These are phyloP conservation scores for Oscheius sp. DNA, from an alignment of 2,888 invertebrate species.

Conservation along the genomic window DNA sequence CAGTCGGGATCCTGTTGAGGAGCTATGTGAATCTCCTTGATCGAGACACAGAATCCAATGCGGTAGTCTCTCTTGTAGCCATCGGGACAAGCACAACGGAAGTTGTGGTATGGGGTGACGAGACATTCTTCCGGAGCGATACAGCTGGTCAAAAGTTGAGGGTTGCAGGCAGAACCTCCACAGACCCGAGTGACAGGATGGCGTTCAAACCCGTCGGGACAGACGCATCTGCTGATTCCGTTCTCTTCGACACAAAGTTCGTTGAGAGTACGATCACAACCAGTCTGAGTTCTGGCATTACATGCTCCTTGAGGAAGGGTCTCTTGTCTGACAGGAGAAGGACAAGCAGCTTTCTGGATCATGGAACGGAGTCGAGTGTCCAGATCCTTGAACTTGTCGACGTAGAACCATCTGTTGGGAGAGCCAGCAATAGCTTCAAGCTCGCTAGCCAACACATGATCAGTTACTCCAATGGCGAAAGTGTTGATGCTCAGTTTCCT, in stretches of 20 bases:
- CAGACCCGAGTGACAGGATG: slow-evolving; percentile 72
- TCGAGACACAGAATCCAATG: slow-evolving; percentile 67
- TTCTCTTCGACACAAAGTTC: slow-evolving; percentile 64
- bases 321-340: slow-evolving; percentile 48
- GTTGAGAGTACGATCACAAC: slow-evolving; percentile 71
- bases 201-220: slow-evolving; percentile 69
- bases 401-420: slow-evolving; percentile 72
- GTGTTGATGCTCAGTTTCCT: slow-evolving; percentile 71
- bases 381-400: slow-evolving; percentile 73
- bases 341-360: slow-evolving; percentile 73
- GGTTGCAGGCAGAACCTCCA: slow-evolving; percentile 73
- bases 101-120: slow-evolving; percentile 70
- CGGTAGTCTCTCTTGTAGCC: slow-evolving; percentile 65
- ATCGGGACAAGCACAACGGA: slow-evolving; percentile 71
- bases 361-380: slow-evolving; percentile 72
- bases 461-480: slow-evolving; percentile 74
- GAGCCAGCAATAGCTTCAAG: slow-evolving; percentile 72
- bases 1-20: slow-evolving; percentile 62
- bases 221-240: slow-evolving; percentile 61
- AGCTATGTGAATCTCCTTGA: slow-evolving; percentile 57
- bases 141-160: slow-evolving; percentile 70
- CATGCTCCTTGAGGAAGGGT: slow-evolving; percentile 59
- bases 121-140: slow-evolving; percentile 65
- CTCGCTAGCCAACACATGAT: slow-evolving; percentile 72
- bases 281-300: slow-evolving; percentile 67